Conservation (phyloP, 1,140 invertebrate species). For the Hyphantria cunea region DNA sequence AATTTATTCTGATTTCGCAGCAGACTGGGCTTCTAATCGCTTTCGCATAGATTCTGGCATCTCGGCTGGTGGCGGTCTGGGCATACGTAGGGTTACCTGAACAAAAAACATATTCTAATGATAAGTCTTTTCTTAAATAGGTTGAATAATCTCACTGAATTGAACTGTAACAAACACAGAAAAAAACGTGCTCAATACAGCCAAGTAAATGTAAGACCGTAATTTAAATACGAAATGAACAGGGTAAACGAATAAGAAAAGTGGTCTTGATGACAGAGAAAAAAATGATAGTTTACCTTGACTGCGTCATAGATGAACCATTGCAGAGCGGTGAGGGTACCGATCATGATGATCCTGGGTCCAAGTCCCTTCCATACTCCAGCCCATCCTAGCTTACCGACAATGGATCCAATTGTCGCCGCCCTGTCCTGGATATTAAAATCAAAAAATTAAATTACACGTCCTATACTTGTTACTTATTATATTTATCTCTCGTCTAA, state of each 20-base stretch:
- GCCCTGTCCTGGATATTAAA: constrained; percentile 70
- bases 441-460: constrained; percentile 6
- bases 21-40: constrained; percentile 85
- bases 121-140: no score
- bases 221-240: no score
- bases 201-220: no score
- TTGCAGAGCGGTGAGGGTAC: constrained; percentile 98
- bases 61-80: constrained; percentile 98
- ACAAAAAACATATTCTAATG: constrained; percentile 18
- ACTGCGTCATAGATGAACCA: constrained; percentile 99
- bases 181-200: no score
- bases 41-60: constrained; percentile 98
- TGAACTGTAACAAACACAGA: no score
- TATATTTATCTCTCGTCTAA: no score
- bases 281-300: constrained; percentile 85
- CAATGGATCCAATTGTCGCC: constrained; percentile 71
- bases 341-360: constrained; percentile 99
- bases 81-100: constrained; percentile 90
- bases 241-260: background rate
- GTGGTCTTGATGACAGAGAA: background rate
- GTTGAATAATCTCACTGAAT: no score
- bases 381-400: constrained; percentile 83
- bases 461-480: background rate
- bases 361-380: constrained; percentile 97
- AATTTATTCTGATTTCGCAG: constrained; percentile 58